Conservation (phyloP, 2,888 invertebrate species). For the Brachyptera risi region DNA sequence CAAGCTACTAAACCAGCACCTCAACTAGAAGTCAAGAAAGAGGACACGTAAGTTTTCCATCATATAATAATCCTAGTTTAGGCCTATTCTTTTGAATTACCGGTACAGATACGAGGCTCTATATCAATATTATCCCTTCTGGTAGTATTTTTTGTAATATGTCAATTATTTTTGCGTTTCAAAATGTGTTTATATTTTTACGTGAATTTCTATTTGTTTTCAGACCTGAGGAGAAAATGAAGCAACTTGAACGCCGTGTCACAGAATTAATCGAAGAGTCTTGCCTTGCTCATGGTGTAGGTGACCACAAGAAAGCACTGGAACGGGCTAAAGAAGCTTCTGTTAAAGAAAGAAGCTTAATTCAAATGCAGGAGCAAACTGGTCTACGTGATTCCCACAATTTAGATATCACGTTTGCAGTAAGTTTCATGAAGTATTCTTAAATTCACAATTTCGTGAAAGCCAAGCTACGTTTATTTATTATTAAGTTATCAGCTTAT, state of each 20-base stretch:
- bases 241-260: conserved; percentile 82
- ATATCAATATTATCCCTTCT: too few species aligned
- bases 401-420: conserved; percentile 92
- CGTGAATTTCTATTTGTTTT: too few species aligned
- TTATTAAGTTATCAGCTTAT: too few species aligned
- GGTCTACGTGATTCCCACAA: conserved; percentile 88
- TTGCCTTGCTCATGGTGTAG: conserved; percentile 62
- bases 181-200: neutral
- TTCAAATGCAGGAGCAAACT: conserved; percentile 87
- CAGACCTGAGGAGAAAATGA: conserved; percentile 69
- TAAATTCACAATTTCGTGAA: neutral
- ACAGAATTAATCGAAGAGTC: conserved; percentile 89
- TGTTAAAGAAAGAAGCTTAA: conserved; percentile 83
- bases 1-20: conserved; percentile 57
- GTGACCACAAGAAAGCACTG: conserved; percentile 63
- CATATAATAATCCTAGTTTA: too few species aligned
- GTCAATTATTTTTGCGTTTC: neutral
- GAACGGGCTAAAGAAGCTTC: conserved; percentile 97
- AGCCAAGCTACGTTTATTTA: too few species aligned
- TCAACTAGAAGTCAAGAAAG: conserved; percentile 65
- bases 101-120: neutral
- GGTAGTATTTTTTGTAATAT: too few species aligned
- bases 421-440: too few species aligned
- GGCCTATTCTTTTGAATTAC: neutral
- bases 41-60: conserved; percentile 65